A percentile compares a stretch with the other conserved stretches of the same genome.
phyloP scores from a whole-genome alignment of 2,888 invertebrate species.

The Nomada hirtipes region DNA sequence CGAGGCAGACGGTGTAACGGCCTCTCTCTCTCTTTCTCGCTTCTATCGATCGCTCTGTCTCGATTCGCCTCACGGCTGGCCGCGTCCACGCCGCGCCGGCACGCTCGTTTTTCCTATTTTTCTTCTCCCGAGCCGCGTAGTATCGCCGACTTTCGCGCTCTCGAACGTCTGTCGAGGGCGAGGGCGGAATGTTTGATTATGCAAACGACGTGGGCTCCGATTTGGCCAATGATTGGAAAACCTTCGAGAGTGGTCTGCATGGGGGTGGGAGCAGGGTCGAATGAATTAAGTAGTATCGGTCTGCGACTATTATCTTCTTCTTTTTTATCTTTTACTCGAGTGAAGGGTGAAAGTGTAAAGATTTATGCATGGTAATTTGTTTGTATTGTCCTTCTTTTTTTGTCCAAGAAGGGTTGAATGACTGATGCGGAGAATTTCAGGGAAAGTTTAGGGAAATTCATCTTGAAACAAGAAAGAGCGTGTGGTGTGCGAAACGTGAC shows the following conservation, averaged over 20 bases:
- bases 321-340: background rate
- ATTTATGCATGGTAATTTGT: too few species aligned
- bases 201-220: slow-evolving; percentile 9
- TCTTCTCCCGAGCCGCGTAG: slow-evolving; percentile 17
- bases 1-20: slow-evolving; percentile 75
- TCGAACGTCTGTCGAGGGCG: slow-evolving; percentile 14
- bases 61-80: slow-evolving; percentile 42
- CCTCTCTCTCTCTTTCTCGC: slow-evolving; percentile 67
- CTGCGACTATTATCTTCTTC: background rate
- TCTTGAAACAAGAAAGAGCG: too few species aligned
- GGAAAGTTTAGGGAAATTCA: too few species aligned
- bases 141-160: slow-evolving; percentile 55
- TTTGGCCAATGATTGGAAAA: slow-evolving; percentile 21
- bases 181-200: slow-evolving; percentile 41
- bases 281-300: slow-evolving; percentile 15
- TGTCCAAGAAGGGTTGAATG: too few species aligned
- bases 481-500: too few species aligned
- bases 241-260: background rate
- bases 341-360: too few species aligned
- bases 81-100: slow-evolving; percentile 22
- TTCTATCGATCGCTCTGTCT: slow-evolving; percentile 52
- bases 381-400: too few species aligned
- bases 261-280: background rate
- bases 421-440: too few species aligned
- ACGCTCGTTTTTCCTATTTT: slow-evolving; percentile 62